Base-by-base conservation (phyloP, 2,113 vertebrate species). In the Zapus hudsonius region DNA sequence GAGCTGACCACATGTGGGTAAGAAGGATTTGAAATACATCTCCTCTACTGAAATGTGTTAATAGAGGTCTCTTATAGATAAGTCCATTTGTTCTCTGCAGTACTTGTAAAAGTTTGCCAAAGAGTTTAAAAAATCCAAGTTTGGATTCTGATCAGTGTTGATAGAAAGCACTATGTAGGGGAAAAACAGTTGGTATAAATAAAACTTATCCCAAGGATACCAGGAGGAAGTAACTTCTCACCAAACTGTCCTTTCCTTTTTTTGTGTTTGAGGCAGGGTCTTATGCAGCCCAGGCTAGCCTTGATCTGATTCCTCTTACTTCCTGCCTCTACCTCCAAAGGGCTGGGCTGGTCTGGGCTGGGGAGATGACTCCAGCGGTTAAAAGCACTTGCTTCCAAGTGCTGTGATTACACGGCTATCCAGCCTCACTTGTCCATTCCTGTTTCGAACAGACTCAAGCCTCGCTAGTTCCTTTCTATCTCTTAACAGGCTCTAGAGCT, bases 101-200 rank as follows among this genome's bases (percentile, higher is more conserved):
- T 75, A 63, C 27, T 79, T 93, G 31, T 27, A 64, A 92, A 80
- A 75, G 83, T 87, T 27, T 93, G 81, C 59, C 47, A 74, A 36
- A 89, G 31, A 93, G 90, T 52, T 91, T 85, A 74, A 91, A 90
- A 78, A 84, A 80, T 47, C 74, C 82, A 55, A 8, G 19, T 80
- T 13, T 82, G 92, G 87, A 74, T 70, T 87, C 85, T 87, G 64
- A 88, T 76, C n/a, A 95, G 67, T 59, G 64, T 52, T 94, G 70
- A 80, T 38, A 66, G 64, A 90, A 78, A 95, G 90, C 87, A 83
- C 69, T 95, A 75, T 78, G 22, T 89, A 80, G 79, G 83, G 52
- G 44, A 74, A 84, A 91, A 95, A 64, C 92, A 88, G 66, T 5
- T 70, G 74, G 86, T 72, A 74, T 84, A 67, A 93, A 79, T 76